Base-by-base conservation (phyloP, 2,113 vertebrate genomes). In the Charadrius vociferus region DNA sequence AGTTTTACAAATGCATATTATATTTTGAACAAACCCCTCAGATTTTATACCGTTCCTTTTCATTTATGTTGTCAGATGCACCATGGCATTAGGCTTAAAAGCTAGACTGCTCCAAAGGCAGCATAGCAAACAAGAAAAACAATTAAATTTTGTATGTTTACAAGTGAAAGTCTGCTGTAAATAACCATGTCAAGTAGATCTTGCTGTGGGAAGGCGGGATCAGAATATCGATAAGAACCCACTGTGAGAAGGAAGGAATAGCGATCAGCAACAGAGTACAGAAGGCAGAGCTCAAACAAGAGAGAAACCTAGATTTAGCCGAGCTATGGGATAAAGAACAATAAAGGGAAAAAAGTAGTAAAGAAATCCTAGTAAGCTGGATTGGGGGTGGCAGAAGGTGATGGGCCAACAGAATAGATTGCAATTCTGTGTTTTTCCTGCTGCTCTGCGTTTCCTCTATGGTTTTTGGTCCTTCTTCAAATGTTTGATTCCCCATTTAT, bases 101-200 rank as follows among this genome's bases (percentile, higher is more conserved):
- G 74, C 63, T 14, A 94, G 61, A 87, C 53, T 70, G 45, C 59
- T 92, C 72, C 50, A 56, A 82, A 97, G 50, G 61, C 84, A 81
- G 84, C 61, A 41, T 16, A 92, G 75, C 47, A 94, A 96, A 90
- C 80, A 95, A 75, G 70, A 92, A 90, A 93, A 96, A 85, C 93
- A 97, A 97, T 95, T 95, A 96, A 75, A 94, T 88, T 88, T 62
- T 72, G 23, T 73, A 50, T 86, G 91, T 96, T 97, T 95, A 93
- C 81, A 94, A 94, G 92, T 26, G 61, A 49, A 88, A 94, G 70
- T 47, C 72, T 90, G 94, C 91, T 96, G 92, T 88, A 97, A 97
- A 96, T 96, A 97, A 90, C 95, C 90, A 74, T 80, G 89, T 90
- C 94, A 85, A 89, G 94, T 11, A 79, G 56, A 82, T 90, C 87